A percentile compares a stretch with the other conserved stretches of the same genome.
Evolutionary conservation across 2,888 invertebrate species (phyloP).

Genomic region (Seira ritae): DNA sequence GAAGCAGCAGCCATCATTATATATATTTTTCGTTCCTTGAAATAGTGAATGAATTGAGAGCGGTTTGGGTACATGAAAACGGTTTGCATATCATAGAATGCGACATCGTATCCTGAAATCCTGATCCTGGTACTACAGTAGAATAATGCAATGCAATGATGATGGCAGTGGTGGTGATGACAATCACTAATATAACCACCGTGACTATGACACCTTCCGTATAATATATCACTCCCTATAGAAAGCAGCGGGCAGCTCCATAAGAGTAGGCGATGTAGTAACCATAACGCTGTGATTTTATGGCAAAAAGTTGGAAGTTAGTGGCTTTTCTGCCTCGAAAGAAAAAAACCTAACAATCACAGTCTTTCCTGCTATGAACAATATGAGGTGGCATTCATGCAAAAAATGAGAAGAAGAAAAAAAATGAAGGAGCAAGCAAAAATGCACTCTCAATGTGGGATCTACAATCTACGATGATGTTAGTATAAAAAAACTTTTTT

Average conservation of each 20-base stretch:
- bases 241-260: slow-evolving; percentile 18
- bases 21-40: too few species aligned
- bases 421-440: not conserved
- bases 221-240: slow-evolving; percentile 34
- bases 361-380: not conserved
- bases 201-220: slow-evolving; percentile 51
- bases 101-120: too few species aligned
- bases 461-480: not conserved
- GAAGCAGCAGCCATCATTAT: too few species aligned
- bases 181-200: slow-evolving; percentile 50
- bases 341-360: not conserved
- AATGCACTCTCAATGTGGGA: not conserved
- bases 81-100: not conserved
- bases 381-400: not conserved
- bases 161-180: not conserved
- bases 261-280: slow-evolving; percentile 32
- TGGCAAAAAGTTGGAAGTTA: slow-evolving; percentile 58
- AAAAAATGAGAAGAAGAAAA: not conserved
- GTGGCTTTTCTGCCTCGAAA: slow-evolving; percentile 18
- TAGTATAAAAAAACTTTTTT: not conserved
- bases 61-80: too few species aligned
- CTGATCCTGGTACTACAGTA: too few species aligned
- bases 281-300: slow-evolving; percentile 62
- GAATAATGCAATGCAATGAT: not conserved
- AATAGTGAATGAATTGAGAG: slow-evolving; percentile 45